phyloP scores from a whole-genome alignment of 2,888 invertebrate species.

The Drosophila peninsularis region DNA sequence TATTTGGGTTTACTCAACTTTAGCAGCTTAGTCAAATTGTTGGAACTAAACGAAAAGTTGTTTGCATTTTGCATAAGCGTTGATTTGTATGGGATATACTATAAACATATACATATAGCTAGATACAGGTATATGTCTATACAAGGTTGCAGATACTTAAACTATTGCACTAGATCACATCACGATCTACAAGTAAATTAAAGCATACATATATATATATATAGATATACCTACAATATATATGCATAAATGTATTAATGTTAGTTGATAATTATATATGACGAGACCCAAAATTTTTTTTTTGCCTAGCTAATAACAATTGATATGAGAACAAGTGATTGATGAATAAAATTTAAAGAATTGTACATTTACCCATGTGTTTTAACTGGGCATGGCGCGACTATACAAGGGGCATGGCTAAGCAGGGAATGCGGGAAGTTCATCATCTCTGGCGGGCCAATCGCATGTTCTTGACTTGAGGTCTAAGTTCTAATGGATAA shows the following conservation, averaged over 20 bases:
- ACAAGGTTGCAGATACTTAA: slow-evolving; percentile 56
- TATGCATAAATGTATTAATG: slow-evolving; percentile 62
- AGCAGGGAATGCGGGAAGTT: too few species aligned
- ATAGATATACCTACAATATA: slow-evolving; percentile 26
- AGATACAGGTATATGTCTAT: slow-evolving; percentile 6
- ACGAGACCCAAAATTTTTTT: slow-evolving; percentile 55
- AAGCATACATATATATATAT: slow-evolving; percentile 24
- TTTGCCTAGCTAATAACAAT: slow-evolving; percentile 75
- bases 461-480: too few species aligned
- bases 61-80: slow-evolving; percentile 52
- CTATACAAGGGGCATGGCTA: too few species aligned
- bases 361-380: slow-evolving; percentile 13
- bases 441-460: too few species aligned
- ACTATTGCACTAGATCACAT: slow-evolving; percentile 56
- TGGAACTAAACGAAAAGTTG: slow-evolving; percentile 39
- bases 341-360: slow-evolving; percentile 72
- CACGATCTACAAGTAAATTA: slow-evolving; percentile 35
- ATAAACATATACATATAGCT: slow-evolving; percentile 5
- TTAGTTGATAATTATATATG: slow-evolving; percentile 61
- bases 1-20: slow-evolving; percentile 24
- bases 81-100: slow-evolving; percentile 39
- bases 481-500: too few species aligned
- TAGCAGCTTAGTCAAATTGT: slow-evolving; percentile 70
- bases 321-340: slow-evolving; percentile 75
- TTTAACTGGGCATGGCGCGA: too few species aligned